Evolutionary conservation across 1,140 invertebrate genomes (phyloP), one percentile per base, ranked within the genome.

Genomic region (Campoletis sonorensis): DNA sequence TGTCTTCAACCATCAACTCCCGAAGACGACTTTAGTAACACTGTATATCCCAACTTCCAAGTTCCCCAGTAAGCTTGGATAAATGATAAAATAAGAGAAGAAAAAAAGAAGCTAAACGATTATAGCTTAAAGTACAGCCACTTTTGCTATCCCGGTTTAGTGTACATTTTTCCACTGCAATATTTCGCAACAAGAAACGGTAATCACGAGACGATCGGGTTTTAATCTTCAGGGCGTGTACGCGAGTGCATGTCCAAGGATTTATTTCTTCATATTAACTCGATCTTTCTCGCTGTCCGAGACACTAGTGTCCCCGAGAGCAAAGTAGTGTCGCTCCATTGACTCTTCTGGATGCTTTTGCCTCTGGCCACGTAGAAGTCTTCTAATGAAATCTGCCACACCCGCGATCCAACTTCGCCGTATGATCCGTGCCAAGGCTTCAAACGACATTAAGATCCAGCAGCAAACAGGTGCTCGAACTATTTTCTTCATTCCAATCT

Each of bases 361-460:
- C 26, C 67, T 10, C 0, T 7, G 15, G 27, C 67, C 4, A 4
- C 15, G 13, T 33, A 21, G n/a, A n/a, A n/a, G 0, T n/a, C 3
- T 16, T 70, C 67, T 30, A 4, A n/a, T 30, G 30, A 30, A 70
- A 70, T 70, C 30, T 70, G 30, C 67, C 67, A 70, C 67, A 70
- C 67, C 67, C 67, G 67, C 67, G 7, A 70, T 70, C 37, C 33
- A 30, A 37, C 30, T 70, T 13, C 10, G 18, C 67, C n/a, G n/a
- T n/a, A 54, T 54, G 51, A 54, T 54, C 16, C n/a, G n/a, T 54
- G 16, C 51, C 1, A 54, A 21, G n/a, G 18, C n/a, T 54, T n/a
- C n/a, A 54, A 26, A 13, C 21, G 61, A 26, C 15, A 26, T 64
- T n/a, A n/a, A 54, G n/a, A 64, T 10, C 23, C 27, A 27, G 16